Evolutionary conservation across 2,113 vertebrate species (phyloP).

Genomic region (Tetrao urogallus): DNA sequence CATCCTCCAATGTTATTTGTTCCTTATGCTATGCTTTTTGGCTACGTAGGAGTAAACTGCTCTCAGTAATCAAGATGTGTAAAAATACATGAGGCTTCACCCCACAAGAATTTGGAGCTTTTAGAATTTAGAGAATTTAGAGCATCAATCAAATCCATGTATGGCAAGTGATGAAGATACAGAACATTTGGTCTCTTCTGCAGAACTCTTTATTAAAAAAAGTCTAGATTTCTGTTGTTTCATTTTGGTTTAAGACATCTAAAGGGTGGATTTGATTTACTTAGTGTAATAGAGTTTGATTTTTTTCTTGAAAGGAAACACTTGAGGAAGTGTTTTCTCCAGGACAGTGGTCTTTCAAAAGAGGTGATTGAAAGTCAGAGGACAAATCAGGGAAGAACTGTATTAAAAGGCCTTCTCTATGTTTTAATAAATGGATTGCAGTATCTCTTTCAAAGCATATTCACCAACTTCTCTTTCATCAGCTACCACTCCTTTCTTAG

Average conservation of each 20-base stretch:
- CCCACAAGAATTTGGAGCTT: neutral
- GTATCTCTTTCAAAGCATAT: neutral
- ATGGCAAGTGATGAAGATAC: neutral
- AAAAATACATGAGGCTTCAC: neutral
- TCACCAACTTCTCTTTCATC: neutral
- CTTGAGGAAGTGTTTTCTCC: neutral
- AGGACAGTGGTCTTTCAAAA: neutral
- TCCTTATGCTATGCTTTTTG: neutral
- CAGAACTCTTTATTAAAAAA: neutral
- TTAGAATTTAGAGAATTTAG: too few relatives aligned
- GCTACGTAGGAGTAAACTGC: neutral
- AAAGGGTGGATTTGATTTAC: neutral
- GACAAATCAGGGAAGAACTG: neutral
- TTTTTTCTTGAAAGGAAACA: neutral
- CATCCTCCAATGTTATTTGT: neutral
- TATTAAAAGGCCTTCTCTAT: neutral
- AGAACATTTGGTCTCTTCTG: neutral
- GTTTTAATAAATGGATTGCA: neutral
- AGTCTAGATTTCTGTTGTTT: neutral
- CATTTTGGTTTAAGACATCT: neutral
- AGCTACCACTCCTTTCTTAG: neutral
- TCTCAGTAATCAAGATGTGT: neutral
- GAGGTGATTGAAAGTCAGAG: neutral
- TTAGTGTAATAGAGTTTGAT: neutral
- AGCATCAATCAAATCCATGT: neutral